Evolutionary conservation across 2,888 invertebrate species (phyloP), one percentile per base, ranked within the genome.

Genomic region (Habroteleia sp.): DNA sequence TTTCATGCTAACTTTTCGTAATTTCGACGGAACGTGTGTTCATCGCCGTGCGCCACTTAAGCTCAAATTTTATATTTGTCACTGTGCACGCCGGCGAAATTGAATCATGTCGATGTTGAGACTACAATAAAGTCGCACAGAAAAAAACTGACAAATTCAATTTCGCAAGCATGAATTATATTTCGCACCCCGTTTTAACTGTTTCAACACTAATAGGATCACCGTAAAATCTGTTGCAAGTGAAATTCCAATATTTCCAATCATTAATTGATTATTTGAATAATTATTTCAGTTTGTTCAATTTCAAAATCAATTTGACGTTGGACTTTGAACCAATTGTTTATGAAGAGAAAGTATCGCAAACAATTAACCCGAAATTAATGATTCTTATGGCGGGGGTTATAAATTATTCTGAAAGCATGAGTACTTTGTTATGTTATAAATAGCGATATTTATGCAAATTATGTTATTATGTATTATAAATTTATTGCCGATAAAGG

Each of bases 1-100:
- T 68, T 46, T 16, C 25, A 23, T 23, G 33, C 58, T 50, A 58
- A 58, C 68, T 56, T 68, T 58, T 58, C 50, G 48, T 41, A 41
- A 58, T 68, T 54, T 58, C 33, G 16, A 8, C 11, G 48, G 11
- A 48, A 41, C 23, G 41, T 17, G 23, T 33, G 46, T 54, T 52
- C 44, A 14, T 23, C 16, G 54, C 10, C 10, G 29, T 33, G 52
- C 23, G 8, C 6, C 60, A 35, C 20, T 50, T 62, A 23, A 50
- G 37, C 11, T 6, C 29, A 25, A 48, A 37, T 54, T 54, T 65
- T 54, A 27, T 66, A 56, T 46, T 39, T 56, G 56, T 56, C 56
- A 33, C 23, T 23, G 66, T 10, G 25, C 14, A 11, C 16, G 37
- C 17, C 6, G 46, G 31, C 11, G 25, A 58, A 68, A 68, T 68